A percentile compares a stretch with the other conserved stretches of the same genome.
Evolutionary conservation across 2,113 vertebrate genomes (phyloP).

Genomic region (Actinemys pallida): DNA sequence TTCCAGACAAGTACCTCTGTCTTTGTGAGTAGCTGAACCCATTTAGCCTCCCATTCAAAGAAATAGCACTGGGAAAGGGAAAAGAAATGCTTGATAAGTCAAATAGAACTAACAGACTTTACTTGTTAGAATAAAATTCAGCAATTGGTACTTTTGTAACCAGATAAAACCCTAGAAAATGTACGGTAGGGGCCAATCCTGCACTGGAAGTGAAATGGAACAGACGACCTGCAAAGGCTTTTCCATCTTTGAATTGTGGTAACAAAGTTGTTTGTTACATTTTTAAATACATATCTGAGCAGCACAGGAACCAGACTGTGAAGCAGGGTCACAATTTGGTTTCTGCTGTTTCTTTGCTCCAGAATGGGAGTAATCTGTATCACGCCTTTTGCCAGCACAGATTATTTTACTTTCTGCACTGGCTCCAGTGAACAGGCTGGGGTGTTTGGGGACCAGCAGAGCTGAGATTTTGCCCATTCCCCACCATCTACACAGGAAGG

Average conservation of each 20-base stretch:
- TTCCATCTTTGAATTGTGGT: neutral
- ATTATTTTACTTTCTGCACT: neutral
- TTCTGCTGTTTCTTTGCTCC: neutral
- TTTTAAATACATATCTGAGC: neutral
- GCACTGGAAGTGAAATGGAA: neutral
- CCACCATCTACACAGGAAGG: neutral
- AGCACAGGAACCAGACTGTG: neutral
- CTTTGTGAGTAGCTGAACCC: neutral
- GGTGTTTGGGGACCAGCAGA: neutral
- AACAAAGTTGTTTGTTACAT: neutral
- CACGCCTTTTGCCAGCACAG: neutral
- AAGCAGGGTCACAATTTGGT: neutral
- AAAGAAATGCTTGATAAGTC: neutral
- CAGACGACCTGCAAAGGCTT: neutral
- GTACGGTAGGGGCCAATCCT: neutral
- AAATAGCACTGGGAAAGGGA: neutral
- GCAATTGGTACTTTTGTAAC: neutral
- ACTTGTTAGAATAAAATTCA: neutral
- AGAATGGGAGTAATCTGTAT: neutral
- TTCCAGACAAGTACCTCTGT: neutral
- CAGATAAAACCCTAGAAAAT: neutral
- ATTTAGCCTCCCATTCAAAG: neutral
- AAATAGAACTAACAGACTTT: neutral
- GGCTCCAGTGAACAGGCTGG: neutral
- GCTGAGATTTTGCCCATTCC: neutral